Conservation (phyloP, 2,888 invertebrate genomes). For the Leptinotarsa rubiginosa region DNA sequence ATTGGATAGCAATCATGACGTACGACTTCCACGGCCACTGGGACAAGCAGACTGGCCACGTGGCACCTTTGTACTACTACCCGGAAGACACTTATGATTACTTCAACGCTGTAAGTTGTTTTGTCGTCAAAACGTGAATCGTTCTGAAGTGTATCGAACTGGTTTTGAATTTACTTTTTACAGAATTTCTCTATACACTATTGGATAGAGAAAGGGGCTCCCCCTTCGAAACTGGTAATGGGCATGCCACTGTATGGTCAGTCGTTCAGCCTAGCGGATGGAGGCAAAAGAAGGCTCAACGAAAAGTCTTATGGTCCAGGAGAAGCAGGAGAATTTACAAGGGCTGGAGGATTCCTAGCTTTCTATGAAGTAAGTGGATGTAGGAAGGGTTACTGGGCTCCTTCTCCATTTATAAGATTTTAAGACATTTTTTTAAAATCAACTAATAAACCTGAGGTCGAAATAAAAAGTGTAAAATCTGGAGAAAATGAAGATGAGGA, state of each 20-base stretch:
- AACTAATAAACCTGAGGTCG: no score
- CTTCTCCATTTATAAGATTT: no score
- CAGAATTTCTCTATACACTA: slow-evolving; percentile 79
- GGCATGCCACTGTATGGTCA: slow-evolving; percentile 85
- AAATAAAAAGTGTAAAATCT: no score
- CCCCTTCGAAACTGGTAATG: slow-evolving; percentile 75
- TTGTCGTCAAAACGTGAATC: neutral
- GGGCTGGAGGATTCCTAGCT: slow-evolving; percentile 79
- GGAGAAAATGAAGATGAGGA: no score
- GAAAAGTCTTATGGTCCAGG: slow-evolving; percentile 76
- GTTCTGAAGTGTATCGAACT: neutral
- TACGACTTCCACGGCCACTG: slow-evolving; percentile 85
- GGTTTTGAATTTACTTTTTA: slow-evolving; percentile 26
- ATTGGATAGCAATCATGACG: slow-evolving; percentile 86
- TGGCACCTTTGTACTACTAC: slow-evolving; percentile 78
- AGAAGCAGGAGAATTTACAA: slow-evolving; percentile 76
- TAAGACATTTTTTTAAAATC: no score
- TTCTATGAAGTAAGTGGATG: slow-evolving; percentile 75
- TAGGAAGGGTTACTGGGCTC: neutral
- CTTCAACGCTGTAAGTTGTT: slow-evolving; percentile 75
- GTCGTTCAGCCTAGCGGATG: slow-evolving; percentile 75
- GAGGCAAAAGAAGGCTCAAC: slow-evolving; percentile 69
- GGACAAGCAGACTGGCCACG: slow-evolving; percentile 80
- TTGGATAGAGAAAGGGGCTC: slow-evolving; percentile 77
- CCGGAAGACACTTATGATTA: slow-evolving; percentile 74